Base-by-base conservation (phyloP, 2,888 invertebrate genomes). In the Pristionchus mayeri region DNA sequence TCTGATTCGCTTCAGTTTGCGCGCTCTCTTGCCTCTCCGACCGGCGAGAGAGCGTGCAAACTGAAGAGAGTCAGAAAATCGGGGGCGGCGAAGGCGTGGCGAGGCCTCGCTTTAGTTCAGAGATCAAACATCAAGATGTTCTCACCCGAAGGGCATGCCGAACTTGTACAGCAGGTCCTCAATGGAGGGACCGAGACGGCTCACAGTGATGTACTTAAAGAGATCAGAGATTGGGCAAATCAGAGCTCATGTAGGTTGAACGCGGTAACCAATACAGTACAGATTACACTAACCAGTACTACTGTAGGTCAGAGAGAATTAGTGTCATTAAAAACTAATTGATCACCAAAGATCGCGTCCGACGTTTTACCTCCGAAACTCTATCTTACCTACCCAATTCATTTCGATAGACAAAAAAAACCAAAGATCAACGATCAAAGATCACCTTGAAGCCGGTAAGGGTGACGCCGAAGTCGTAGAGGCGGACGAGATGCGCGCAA, bases 161-260 rank as follows among this genome's bases (percentile, higher is more conserved):
- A 71, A 71, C n/a, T 71, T 37, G 40, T 71, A 71, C 40, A 16
- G 71, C 40, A 71, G 71, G 18, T 71, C 71, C 40, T 71, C 71
- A 24, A 71, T 34, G 18, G 71, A 71, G 2, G 37, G 71, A 16
- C 71, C 71, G 71, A 71, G 40, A 34, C 71, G 71, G 24, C 40
- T 71, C 37, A 24, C 24, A n/a, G 37, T 67, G 67, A 67, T 67
- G 67, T 37, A 67, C 67, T 67, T 18, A n/a, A 63, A 63, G 63
- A 7, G 57, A 63, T 63, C 63, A 63, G 13, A 63, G 63, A 63
- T 63, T 3, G 34, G 21, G n/a, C n/a, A n/a, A 11, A 57, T 27
- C 21, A 27, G 27, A 27, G 57, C n/a, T 57, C 27, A 57, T n/a
- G n/a, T n/a, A n/a, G n/a, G n/a, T n/a, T n/a, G n/a, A n/a, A n/a